phyloP scores from a whole-genome alignment of 2,113 vertebrate genomes.

The Fukomys damarensis region DNA sequence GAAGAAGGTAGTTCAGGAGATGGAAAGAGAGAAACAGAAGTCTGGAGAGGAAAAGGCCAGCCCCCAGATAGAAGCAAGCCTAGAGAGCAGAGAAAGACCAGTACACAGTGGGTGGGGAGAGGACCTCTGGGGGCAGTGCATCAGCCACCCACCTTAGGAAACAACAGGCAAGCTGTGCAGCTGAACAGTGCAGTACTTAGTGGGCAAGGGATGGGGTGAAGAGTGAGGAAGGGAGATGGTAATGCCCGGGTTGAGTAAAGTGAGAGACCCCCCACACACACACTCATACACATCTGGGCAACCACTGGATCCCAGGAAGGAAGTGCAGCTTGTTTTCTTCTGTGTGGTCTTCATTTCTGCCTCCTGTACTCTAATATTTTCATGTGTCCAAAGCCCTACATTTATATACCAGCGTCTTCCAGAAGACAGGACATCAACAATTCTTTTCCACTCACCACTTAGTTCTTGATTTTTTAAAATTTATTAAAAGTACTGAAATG shows the following conservation, averaged over 20 bases:
- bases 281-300: neutral
- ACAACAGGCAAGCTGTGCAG: neutral
- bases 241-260: neutral
- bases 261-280: neutral
- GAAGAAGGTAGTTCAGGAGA: slow-evolving; percentile 57
- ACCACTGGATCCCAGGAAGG: neutral
- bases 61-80: neutral
- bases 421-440: neutral
- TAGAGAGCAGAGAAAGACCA: neutral
- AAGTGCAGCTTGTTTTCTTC: slow-evolving; percentile 9
- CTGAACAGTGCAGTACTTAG: neutral
- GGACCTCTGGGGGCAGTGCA: neutral
- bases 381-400: neutral
- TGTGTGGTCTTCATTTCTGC: slow-evolving; percentile 11
- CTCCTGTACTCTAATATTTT: neutral
- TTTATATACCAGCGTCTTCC: slow-evolving; percentile 33
- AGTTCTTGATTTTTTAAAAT: slow-evolving; percentile 6
- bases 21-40: slow-evolving; percentile 26
- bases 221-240: neutral
- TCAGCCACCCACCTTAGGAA: slow-evolving; percentile 1
- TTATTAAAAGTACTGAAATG: slow-evolving; percentile 16
- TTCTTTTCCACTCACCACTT: neutral
- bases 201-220: neutral
- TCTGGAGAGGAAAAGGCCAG: neutral
- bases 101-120: neutral